Conservation (phyloP, 2,888 invertebrate genomes). For the Arctia plantaginis region DNA sequence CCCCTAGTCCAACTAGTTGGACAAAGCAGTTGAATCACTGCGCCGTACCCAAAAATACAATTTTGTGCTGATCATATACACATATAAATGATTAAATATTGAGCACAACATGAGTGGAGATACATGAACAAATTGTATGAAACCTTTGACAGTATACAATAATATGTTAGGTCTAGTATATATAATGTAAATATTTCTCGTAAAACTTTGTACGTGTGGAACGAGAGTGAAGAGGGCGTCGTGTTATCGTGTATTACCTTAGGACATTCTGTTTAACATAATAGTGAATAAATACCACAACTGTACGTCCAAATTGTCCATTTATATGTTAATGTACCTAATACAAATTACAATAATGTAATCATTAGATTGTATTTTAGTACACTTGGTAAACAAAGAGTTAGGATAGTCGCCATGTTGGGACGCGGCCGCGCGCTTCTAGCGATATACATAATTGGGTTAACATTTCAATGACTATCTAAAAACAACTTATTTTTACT, state of each 20-base stretch:
- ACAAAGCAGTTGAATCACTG: too few species aligned
- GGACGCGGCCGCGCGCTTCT: constrained; percentile 67
- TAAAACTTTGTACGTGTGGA: constrained; percentile 62
- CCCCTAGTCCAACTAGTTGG: too few species aligned
- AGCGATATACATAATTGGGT: constrained; percentile 69
- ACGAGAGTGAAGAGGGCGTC: constrained; percentile 78
- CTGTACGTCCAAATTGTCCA: constrained; percentile 87
- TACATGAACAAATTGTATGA: constrained; percentile 41
- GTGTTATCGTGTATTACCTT: constrained; percentile 61
- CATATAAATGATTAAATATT: background rate
- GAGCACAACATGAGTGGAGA: constrained; percentile 11
- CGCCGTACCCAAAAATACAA: too few species aligned
- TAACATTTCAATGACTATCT: constrained; percentile 79
- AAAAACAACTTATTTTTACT: constrained; percentile 85
- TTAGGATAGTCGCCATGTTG: constrained; percentile 70
- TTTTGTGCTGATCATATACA: constrained; percentile 19
- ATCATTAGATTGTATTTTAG: constrained; percentile 82
- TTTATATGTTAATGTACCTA: constrained; percentile 86
- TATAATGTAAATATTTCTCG: constrained; percentile 70
- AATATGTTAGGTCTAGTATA: constrained; percentile 56
- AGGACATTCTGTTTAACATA: constrained; percentile 73
- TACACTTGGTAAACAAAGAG: constrained; percentile 74
- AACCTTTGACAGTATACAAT: constrained; percentile 63
- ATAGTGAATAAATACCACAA: constrained; percentile 79
- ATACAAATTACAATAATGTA: constrained; percentile 86